A percentile compares a stretch with the other conserved stretches of the same genome.
These are phyloP conservation scores for Porites australiensis DNA, from an alignment of 64 coral and sea anemone species.

Conservation along the genomic window DNA sequence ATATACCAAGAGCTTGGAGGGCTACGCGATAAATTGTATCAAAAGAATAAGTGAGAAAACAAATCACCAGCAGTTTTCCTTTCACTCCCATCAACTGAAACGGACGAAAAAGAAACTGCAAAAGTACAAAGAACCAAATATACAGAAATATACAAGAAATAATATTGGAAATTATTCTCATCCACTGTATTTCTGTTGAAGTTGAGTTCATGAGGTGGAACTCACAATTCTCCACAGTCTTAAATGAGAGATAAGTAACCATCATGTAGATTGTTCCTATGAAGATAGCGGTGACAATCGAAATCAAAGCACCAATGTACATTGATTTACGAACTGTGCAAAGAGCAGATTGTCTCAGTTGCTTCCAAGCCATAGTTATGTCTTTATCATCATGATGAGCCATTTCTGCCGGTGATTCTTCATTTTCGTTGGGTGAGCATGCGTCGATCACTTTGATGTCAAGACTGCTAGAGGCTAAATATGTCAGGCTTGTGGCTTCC, in stretches of 20 bases:
- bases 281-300: not conserved
- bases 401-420: not conserved
- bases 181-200: not conserved
- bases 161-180: not conserved
- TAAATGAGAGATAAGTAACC: not conserved
- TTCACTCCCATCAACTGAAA: not conserved
- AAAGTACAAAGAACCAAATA: not conserved
- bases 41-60: not conserved
- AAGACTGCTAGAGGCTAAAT: not conserved
- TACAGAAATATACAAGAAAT: not conserved
- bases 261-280: not conserved
- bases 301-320: slow-evolving; percentile 9
- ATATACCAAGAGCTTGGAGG: not conserved
- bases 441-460: not conserved
- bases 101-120: not conserved
- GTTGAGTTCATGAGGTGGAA: not conserved
- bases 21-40: not conserved
- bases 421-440: not conserved
- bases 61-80: not conserved
- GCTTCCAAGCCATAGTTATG: slow-evolving; percentile 12
- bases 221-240: not conserved
- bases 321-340: not conserved
- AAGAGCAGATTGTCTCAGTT: not conserved
- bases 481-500: not conserved
- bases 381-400: not conserved